These are phyloP conservation scores for Callosobruchus maculatus DNA, from an alignment of 2,888 invertebrate genomes.

Conservation along the genomic window DNA sequence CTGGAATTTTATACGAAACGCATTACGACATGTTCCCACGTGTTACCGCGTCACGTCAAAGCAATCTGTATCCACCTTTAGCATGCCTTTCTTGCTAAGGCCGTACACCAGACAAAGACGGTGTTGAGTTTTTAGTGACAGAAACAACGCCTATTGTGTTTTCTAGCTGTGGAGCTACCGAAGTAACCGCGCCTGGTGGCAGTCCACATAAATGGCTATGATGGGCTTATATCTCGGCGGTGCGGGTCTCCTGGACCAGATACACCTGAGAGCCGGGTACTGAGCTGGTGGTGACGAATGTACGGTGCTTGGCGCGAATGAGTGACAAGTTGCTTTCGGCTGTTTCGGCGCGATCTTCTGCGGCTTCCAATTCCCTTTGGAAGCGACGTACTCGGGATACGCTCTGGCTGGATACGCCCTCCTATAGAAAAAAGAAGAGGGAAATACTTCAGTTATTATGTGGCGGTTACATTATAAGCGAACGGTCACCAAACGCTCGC, in stretches of 20 bases:
- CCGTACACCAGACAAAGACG: too few species aligned
- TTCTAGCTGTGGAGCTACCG: not conserved
- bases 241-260: conserved; percentile 80
- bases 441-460: too few species aligned
- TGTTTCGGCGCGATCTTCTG: conserved; percentile 92
- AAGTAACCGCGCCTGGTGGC: conserved; percentile 1
- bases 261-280: conserved; percentile 90
- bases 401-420: conserved; percentile 88
- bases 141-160: too few species aligned
- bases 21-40: too few species aligned
- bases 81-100: too few species aligned
- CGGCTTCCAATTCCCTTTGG: conserved; percentile 97
- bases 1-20: too few species aligned
- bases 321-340: conserved; percentile 92
- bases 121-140: too few species aligned
- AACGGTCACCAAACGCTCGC: too few species aligned
- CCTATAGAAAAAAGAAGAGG: too few species aligned
- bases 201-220: conserved; percentile 22
- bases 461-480: too few species aligned
- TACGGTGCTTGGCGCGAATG: conserved; percentile 97
- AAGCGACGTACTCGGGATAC: conserved; percentile 95
- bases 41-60: too few species aligned
- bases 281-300: conserved; percentile 91
- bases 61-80: too few species aligned
- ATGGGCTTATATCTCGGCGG: conserved; percentile 41